Conservation (phyloP, 2,888 invertebrate species). For the Lagria hirta region DNA sequence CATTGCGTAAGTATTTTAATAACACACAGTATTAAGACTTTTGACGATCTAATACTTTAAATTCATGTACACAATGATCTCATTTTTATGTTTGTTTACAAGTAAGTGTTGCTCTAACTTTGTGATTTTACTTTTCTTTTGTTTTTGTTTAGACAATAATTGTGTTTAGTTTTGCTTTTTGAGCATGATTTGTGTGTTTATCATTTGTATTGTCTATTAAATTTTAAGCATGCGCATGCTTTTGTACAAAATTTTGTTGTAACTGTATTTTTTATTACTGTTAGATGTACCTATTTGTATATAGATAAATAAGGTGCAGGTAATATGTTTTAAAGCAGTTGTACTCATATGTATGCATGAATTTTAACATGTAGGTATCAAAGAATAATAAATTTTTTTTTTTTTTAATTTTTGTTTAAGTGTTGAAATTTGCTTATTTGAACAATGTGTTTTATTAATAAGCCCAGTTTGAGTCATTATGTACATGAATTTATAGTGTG, state of each 20-base stretch:
- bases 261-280: slow-evolving; percentile 11
- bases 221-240: slow-evolving; percentile 25
- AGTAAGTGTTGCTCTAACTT: slow-evolving; percentile 23
- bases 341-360: slow-evolving; percentile 20
- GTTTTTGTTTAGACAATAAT: slow-evolving; percentile 17
- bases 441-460: slow-evolving; percentile 34
- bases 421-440: slow-evolving; percentile 11
- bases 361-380: slow-evolving; percentile 15
- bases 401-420: slow-evolving; percentile 12
- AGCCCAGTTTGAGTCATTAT: slow-evolving; percentile 20
- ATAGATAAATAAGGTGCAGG: slow-evolving; percentile 27
- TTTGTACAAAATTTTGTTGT: slow-evolving; percentile 17
- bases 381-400: slow-evolving; percentile 20
- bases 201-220: slow-evolving; percentile 11
- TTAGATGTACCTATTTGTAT: slow-evolving; percentile 23
- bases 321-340: slow-evolving; percentile 15
- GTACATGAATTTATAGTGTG: slow-evolving; percentile 26
- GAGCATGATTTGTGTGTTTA: too few relatives aligned
- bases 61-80: slow-evolving; percentile 29
- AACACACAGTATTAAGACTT: slow-evolving; percentile 19
- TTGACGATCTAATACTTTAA: slow-evolving; percentile 19
- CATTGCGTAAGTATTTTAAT: slow-evolving; percentile 29
- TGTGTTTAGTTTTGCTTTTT: slow-evolving; percentile 19
- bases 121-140: slow-evolving; percentile 17
- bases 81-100: slow-evolving; percentile 26